Conservation (phyloP, 2,113 vertebrate species). For the Caloenas nicobarica region DNA sequence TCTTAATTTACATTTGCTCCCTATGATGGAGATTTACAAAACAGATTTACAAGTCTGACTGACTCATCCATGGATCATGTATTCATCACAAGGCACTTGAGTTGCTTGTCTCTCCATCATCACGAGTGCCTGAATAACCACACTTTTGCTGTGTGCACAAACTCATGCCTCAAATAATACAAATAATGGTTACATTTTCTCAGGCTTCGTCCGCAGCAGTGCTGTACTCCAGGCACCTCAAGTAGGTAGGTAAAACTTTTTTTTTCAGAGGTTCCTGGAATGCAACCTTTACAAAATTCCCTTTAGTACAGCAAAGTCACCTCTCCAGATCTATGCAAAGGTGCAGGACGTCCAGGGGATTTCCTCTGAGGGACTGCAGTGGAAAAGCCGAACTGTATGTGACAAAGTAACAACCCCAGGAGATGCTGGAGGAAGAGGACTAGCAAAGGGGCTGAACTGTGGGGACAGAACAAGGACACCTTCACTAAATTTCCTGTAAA, state of each 20-base stretch:
- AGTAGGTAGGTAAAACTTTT: background rate
- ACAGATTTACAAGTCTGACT: background rate
- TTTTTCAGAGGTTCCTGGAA: background rate
- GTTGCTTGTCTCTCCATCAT: background rate
- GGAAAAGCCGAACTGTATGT: background rate
- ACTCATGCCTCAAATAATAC: background rate
- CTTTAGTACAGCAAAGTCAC: background rate
- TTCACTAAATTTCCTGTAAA: background rate
- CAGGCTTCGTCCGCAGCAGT: background rate
- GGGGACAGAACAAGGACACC: background rate
- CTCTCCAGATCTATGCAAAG: background rate
- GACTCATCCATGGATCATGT: background rate
- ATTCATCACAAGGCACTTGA: background rate
- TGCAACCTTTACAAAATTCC: background rate
- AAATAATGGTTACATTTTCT: background rate
- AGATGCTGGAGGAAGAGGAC: background rate
- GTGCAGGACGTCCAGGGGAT: background rate
- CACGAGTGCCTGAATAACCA: background rate
- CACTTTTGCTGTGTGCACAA: background rate
- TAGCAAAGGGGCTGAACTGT: background rate
- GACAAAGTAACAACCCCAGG: background rate
- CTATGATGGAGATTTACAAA: background rate
- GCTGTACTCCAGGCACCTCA: background rate
- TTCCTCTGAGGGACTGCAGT: background rate
- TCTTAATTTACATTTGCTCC: background rate